These are phyloP conservation scores for Sapayoa aenigma DNA, from an alignment of 2,113 vertebrate genomes.

Conservation along the genomic window DNA sequence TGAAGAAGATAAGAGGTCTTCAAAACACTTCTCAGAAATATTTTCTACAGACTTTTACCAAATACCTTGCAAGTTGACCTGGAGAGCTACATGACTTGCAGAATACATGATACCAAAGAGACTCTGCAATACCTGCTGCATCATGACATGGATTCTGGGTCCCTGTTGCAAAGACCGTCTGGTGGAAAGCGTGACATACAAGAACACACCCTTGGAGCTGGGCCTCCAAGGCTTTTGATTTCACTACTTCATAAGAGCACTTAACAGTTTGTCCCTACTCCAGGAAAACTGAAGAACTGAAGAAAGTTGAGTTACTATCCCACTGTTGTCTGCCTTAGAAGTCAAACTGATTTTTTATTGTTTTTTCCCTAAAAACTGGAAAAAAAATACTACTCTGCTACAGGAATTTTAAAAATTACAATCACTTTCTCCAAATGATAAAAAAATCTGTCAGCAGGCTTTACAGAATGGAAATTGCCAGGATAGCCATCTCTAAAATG, in stretches of 20 bases:
- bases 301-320: not conserved
- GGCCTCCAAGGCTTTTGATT: not conserved
- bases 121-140: not conserved
- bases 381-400: not conserved
- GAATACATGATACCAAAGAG: not conserved
- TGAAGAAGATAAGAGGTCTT: not conserved
- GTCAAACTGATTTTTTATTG: not conserved
- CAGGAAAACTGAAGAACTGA: not conserved
- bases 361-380: not conserved
- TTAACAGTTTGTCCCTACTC: not conserved
- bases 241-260: not conserved
- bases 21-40: not conserved
- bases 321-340: not conserved
- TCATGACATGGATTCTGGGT: not conserved
- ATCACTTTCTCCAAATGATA: not conserved
- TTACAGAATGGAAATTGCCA: not conserved
- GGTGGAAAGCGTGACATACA: accelerated
- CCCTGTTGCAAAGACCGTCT: not conserved
- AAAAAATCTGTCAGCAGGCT: not conserved
- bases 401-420: not conserved
- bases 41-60: not conserved
- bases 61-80: not conserved
- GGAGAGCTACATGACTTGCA: not conserved
- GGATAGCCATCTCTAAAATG: not conserved
- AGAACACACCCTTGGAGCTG: not conserved